Percentiles rank a stretch among this genome's conserved stretches.
These are phyloP conservation scores for Papilio dardanus DNA, from an alignment of 1,140 invertebrate species.

Conservation along the genomic window DNA sequence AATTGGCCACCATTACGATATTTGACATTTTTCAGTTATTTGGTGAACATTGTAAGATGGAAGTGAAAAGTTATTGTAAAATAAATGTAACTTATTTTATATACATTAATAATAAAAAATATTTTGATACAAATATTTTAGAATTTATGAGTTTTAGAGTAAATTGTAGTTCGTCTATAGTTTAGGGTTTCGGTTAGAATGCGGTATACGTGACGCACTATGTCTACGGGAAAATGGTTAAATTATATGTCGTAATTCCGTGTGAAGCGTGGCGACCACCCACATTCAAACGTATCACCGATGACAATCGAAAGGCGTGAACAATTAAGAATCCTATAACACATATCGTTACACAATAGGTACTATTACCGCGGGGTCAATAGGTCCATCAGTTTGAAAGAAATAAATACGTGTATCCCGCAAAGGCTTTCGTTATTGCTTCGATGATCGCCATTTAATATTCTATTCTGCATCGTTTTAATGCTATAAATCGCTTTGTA, in stretches of 20 bases:
- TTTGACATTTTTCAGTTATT: too few relatives aligned
- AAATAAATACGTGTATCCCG: constrained; percentile 23
- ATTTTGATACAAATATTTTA: too few relatives aligned
- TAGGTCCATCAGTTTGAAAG: constrained; percentile 37
- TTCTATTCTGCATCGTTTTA: constrained; percentile 26
- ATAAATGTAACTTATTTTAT: too few relatives aligned
- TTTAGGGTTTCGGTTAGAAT: too few relatives aligned
- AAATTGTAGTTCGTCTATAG: too few relatives aligned
- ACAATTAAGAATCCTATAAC: constrained; percentile 47
- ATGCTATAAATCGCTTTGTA: constrained; percentile 27
- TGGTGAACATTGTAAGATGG: too few relatives aligned
- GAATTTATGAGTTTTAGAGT: too few relatives aligned
- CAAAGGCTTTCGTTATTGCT: constrained; percentile 30
- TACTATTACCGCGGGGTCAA: constrained; percentile 53
- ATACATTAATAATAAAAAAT: background rate
- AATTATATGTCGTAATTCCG: constrained; percentile 38
- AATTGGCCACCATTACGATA: too few relatives aligned
- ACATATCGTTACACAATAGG: constrained; percentile 52
- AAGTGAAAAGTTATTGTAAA: too few relatives aligned
- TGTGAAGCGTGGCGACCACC: constrained; percentile 62
- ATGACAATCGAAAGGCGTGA: constrained; percentile 48
- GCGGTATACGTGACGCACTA: constrained; percentile 20
- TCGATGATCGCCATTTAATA: constrained; percentile 22
- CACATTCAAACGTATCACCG: constrained; percentile 62
- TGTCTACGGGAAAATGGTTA: constrained; percentile 48